Percentiles rank a stretch among this genome's conserved stretches.
Evolutionary conservation across 2,113 vertebrate genomes (phyloP).

Genomic region (Hippopotamus amphibius): DNA sequence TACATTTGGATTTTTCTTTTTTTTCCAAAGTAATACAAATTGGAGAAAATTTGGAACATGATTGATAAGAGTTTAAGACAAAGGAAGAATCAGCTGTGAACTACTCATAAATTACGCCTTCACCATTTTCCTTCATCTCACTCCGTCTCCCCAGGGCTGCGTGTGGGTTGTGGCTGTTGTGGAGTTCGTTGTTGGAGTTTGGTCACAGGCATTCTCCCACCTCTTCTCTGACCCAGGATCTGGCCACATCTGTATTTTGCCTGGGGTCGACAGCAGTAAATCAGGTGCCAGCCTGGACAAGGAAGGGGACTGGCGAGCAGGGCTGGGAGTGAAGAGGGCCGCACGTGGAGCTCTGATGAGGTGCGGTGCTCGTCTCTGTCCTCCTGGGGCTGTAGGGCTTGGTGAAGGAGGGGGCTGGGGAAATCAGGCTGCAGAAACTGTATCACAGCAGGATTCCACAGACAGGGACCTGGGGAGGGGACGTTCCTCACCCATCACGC

Average conservation of each 20-base stretch:
- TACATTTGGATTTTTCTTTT: neutral
- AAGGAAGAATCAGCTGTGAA: neutral
- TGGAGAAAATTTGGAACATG: neutral
- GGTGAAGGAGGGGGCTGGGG: neutral
- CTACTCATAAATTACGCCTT: neutral
- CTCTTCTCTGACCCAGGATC: neutral
- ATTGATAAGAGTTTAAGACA: neutral
- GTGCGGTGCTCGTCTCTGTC: neutral
- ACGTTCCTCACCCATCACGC: neutral
- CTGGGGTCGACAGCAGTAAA: neutral
- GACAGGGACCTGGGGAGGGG: neutral
- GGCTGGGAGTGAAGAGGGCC: neutral
- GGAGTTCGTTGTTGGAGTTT: neutral
- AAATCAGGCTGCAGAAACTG: neutral
- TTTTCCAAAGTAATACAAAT: neutral
- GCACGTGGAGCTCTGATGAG: neutral
- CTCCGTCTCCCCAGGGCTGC: neutral
- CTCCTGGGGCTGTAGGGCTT: neutral
- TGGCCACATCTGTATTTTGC: neutral
- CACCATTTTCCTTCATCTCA: neutral
- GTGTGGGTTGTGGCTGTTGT: neutral
- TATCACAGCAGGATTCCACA: neutral
- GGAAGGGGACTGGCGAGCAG: neutral
- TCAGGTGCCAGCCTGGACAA: neutral
- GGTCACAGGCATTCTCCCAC: neutral